These are phyloP conservation scores for Puntigrus tetrazona DNA, from an alignment of 2,113 vertebrate genomes.

Conservation along the genomic window DNA sequence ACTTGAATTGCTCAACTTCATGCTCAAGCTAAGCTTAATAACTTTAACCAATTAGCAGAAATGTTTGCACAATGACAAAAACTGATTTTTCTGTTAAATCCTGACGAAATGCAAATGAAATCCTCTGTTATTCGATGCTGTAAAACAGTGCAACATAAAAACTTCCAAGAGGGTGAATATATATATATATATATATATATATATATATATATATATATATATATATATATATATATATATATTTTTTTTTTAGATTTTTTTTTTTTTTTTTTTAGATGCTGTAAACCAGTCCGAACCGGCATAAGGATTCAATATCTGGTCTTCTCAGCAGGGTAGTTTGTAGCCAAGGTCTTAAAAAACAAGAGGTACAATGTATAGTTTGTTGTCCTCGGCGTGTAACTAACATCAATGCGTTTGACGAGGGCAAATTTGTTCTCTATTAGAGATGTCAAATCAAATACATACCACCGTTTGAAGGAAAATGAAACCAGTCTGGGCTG, in stretches of 20 bases:
- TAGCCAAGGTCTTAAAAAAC: not conserved
- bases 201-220: too few species aligned
- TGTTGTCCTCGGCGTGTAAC: not conserved
- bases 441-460: constrained; percentile 36
- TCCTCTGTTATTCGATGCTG: not conserved
- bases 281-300: not conserved
- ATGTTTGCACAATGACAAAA: not conserved
- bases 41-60: not conserved
- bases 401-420: constrained; percentile 3
- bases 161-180: constrained; percentile 1
- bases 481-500: constrained; percentile 37
- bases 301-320: not conserved
- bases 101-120: not conserved
- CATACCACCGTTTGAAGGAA: constrained; percentile 4
- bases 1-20: too few species aligned
- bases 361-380: not conserved
- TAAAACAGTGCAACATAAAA: not conserved
- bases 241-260: too few species aligned
- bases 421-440: constrained; percentile 13
- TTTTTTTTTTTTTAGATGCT: not conserved
- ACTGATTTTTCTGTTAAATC: not conserved
- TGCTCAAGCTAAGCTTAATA: not conserved
- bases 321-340: not conserved
- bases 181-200: too few species aligned
- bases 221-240: too few species aligned